Conservation (phyloP, 2,888 invertebrate species). For the Nebria salina region DNA sequence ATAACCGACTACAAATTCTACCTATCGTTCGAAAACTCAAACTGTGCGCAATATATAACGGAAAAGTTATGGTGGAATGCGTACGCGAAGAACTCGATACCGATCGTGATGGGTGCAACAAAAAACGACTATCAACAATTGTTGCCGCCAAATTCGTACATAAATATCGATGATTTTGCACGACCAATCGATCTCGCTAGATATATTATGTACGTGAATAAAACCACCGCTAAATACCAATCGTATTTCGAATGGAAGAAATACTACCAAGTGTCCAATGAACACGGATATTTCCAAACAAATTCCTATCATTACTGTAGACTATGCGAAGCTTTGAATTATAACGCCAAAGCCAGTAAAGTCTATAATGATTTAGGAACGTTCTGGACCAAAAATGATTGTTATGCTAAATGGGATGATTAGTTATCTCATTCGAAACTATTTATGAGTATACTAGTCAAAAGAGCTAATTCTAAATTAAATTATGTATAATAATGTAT, state of each 20-base stretch:
- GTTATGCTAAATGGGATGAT: conserved; percentile 55
- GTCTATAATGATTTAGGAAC: conserved; percentile 60
- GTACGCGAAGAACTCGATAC: conserved; percentile 70
- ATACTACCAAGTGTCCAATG: conserved; percentile 68
- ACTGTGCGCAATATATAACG: conserved; percentile 75
- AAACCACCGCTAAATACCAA: conserved; percentile 59
- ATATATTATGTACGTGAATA: conserved; percentile 65
- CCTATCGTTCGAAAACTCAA: conserved; percentile 75
- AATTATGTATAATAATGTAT: neutral
- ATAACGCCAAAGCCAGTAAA: conserved; percentile 63
- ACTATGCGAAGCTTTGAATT: conserved; percentile 74
- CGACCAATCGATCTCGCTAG: conserved; percentile 65
- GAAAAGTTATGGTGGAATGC: conserved; percentile 77
- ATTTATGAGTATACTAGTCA: conserved; percentile 1
- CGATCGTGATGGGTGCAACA: conserved; percentile 72
- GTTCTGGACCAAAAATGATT: conserved; percentile 60
- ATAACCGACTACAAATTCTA: conserved; percentile 73
- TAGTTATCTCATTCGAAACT: conserved; percentile 9
- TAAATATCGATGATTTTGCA: conserved; percentile 69
- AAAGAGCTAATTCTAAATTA: neutral
- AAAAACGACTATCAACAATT: conserved; percentile 62
- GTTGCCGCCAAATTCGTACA: conserved; percentile 71
- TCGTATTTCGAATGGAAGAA: conserved; percentile 70
- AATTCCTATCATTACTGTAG: conserved; percentile 71
- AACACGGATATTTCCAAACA: conserved; percentile 75